Base-by-base conservation (phyloP, 1,140 invertebrate species). In the Mycetomoellerius zeteki region DNA sequence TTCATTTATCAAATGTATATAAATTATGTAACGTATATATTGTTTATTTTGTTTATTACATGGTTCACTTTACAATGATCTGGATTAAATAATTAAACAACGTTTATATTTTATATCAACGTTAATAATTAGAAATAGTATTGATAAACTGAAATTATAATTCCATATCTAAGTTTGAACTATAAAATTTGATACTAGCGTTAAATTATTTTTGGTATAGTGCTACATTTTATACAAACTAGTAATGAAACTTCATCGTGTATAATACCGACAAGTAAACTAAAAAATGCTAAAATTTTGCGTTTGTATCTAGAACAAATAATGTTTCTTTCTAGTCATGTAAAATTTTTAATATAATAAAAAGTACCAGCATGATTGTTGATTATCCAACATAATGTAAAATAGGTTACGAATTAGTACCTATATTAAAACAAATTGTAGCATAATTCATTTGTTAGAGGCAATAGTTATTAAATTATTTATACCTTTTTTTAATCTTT, bases 31-130 rank as follows among this genome's bases (percentile, higher is more conserved):
- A 56, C 52, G 58, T 75, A 0, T 75, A 58, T 16, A 16, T 71
- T 8, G 64, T 71, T 69, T 69, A 80, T 21, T 81, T 81, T 47
- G 71, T 73, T 56, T 64, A 52, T 81, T 67, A 27, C 24, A 24
- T 24, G 24, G 14, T 64, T 80, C 16, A 65, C 14, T 80, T 54
- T 24, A 37, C n/a, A 19, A 47, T 30, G 5, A 8, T n/a, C 10
- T 64, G 14, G 10, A 67, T 54, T 19, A 37, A 37, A 52, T 52
- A n/a, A 50, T 30, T 60, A 10, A 47, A 43, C 7, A 60, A 7
- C 0, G 21, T 43, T 76, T 58, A 24, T n/a, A 3, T 30, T 64
- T 77, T n/a, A 30, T 62, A 30, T 77, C n/a, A 24, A 37, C 24
- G 21, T 16, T 43, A 62, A 60, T n/a, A 5, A 77, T 64, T 47